These are phyloP conservation scores for Drosophila grimshawi DNA, from an alignment of 1,140 invertebrate species.

Conservation along the genomic window DNA sequence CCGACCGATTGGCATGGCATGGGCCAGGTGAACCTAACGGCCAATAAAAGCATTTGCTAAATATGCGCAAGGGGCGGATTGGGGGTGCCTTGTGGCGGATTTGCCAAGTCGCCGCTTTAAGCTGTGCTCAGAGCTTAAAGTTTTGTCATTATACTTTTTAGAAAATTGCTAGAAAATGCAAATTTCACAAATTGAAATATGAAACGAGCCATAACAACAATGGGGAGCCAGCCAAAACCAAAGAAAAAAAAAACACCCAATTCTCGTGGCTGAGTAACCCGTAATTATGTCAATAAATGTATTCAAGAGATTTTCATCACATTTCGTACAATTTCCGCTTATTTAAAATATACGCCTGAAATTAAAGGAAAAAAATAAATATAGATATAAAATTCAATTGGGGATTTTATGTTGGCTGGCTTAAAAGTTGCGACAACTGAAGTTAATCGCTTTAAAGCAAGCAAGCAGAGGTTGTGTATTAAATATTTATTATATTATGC, in stretches of 20 bases:
- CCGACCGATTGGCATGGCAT: background rate
- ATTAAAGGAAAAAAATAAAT: no score
- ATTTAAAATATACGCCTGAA: no score
- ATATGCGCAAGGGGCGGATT: slow-evolving; percentile 27
- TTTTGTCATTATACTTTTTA: slow-evolving; percentile 48
- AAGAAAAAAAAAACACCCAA: slow-evolving; percentile 4
- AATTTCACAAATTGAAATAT: slow-evolving; percentile 47
- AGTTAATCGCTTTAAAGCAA: no score
- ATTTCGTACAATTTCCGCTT: background rate
- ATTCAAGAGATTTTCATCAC: slow-evolving; percentile 18
- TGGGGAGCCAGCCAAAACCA: background rate
- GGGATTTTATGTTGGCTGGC: no score
- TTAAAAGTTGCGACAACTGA: no score
- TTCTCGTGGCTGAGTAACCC: slow-evolving; percentile 13
- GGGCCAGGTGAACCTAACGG: slow-evolving; percentile 75
- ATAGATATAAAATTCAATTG: no score
- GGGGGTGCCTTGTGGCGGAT: background rate
- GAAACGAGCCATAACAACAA: slow-evolving; percentile 43
- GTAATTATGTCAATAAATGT: slow-evolving; percentile 22
- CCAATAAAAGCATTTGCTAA: slow-evolving; percentile 75
- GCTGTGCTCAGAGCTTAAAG: slow-evolving; percentile 36
- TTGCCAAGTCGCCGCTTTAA: slow-evolving; percentile 30
- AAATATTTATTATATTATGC: no score
- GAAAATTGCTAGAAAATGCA: slow-evolving; percentile 43
- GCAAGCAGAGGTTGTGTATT: no score